phyloP scores from a whole-genome alignment of 2,888 invertebrate species.

The Limnephilus marmoratus region DNA sequence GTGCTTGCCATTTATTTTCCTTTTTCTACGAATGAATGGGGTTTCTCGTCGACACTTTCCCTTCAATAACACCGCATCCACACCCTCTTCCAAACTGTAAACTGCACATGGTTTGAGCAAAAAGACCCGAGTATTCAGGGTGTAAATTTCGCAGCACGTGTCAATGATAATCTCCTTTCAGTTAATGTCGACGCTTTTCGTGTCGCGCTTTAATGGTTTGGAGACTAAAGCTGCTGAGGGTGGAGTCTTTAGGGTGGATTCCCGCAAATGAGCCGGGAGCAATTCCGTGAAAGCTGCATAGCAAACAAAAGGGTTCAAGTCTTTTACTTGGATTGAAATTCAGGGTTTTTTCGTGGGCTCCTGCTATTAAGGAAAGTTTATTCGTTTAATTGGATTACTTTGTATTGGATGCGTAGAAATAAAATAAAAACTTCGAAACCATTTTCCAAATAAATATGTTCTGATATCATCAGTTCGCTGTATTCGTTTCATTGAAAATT shows the following conservation, averaged over 20 bases:
- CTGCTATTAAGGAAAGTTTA: not conserved
- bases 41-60: conserved; percentile 48
- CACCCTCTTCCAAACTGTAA: not conserved
- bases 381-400: conserved; percentile 25
- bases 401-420: not conserved
- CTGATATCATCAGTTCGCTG: not conserved
- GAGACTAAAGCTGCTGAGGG: conserved; percentile 20
- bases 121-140: not conserved
- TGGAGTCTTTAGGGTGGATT: conserved; percentile 26
- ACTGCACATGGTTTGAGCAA: not conserved
- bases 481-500: not conserved
- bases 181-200: conserved; percentile 2
- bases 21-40: conserved; percentile 56
- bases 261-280: conserved; percentile 44
- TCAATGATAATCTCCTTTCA: not conserved
- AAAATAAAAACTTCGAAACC: not conserved
- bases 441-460: not conserved
- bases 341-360: conserved; percentile 18
- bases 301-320: conserved; percentile 43
- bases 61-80: conserved; percentile 25
- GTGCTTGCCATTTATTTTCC: conserved; percentile 59
- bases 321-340: conserved; percentile 43
- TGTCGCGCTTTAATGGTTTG: conserved; percentile 3
- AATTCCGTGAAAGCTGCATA: conserved; percentile 36
- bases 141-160: not conserved